Percentiles rank a stretch among this genome's conserved stretches.
Conservation (phyloP, 2,888 invertebrate species). For the Torymus auratus region DNA sequence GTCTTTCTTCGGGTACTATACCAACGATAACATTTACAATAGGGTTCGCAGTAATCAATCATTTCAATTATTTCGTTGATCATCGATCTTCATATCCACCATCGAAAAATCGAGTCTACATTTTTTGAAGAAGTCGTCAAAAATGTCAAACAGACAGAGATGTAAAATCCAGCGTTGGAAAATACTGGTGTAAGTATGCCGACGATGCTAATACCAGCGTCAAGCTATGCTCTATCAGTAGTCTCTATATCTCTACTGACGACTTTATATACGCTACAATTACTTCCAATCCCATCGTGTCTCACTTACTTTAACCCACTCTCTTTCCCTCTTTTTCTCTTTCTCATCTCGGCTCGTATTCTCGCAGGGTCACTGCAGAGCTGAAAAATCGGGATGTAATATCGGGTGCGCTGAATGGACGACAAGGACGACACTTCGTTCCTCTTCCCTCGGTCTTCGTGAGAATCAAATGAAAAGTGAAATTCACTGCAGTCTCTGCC, state of each 20-base stretch:
- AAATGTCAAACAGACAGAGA: too few relatives aligned
- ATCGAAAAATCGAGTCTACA: too few relatives aligned
- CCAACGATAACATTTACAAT: too few relatives aligned
- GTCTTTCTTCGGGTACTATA: too few relatives aligned
- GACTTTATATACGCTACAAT: conserved; percentile 25
- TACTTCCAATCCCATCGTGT: conserved; percentile 29
- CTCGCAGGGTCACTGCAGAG: not conserved
- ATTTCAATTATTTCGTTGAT: too few relatives aligned
- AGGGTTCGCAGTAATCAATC: too few relatives aligned
- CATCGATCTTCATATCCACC: too few relatives aligned
- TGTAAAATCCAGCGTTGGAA: too few relatives aligned
- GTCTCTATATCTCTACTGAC: conserved; percentile 49
- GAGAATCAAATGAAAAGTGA: conserved; percentile 21
- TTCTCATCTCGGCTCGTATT: not conserved
- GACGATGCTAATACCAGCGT: too few relatives aligned
- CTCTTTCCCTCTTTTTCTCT: not conserved
- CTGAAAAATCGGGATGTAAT: conserved; percentile 27
- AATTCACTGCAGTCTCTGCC: not conserved
- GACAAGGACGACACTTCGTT: too few relatives aligned
- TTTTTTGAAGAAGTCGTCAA: too few relatives aligned
- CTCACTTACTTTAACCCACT: not conserved
- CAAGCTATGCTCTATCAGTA: not conserved
- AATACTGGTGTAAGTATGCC: too few relatives aligned
- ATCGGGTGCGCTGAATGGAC: not conserved
- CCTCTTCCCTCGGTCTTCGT: not conserved